phyloP scores from a whole-genome alignment of 1,140 invertebrate species.

The Zophobas atratus region DNA sequence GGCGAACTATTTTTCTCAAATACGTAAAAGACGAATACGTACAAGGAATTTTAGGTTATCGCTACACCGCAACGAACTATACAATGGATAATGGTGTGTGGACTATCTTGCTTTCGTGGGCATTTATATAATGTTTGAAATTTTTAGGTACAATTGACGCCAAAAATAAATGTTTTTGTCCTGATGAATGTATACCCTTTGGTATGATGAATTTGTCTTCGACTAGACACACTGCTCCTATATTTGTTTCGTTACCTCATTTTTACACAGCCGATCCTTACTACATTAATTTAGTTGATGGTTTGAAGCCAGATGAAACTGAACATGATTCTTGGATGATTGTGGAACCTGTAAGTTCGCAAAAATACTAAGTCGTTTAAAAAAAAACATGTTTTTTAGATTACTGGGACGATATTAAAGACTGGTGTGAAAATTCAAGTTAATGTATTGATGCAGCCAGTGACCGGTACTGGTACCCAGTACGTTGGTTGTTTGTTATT shows the following conservation, averaged over 20 bases:
- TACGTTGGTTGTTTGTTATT: too few species aligned
- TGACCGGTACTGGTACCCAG: too few species aligned
- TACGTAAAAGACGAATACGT: conserved; percentile 44
- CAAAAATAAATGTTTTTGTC: conserved; percentile 80
- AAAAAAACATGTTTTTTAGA: too few species aligned
- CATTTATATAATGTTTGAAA: too few species aligned
- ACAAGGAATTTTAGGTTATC: neutral
- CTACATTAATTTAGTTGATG: conserved; percentile 70
- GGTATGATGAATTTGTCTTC: conserved; percentile 74
- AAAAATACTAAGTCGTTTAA: neutral
- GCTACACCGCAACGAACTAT: too few species aligned
- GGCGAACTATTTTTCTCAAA: conserved; percentile 69
- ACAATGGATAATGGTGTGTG: too few species aligned
- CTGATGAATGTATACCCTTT: conserved; percentile 77
- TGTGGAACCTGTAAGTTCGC: conserved; percentile 75
- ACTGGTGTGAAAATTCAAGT: too few species aligned
- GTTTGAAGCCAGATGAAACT: conserved; percentile 65
- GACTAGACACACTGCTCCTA: conserved; percentile 78
- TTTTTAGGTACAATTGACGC: conserved; percentile 69
- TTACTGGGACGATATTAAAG: too few species aligned
- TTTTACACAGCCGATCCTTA: conserved; percentile 79
- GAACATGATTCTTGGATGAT: conserved; percentile 78
- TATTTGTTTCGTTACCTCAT: conserved; percentile 83
- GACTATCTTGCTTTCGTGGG: too few species aligned
- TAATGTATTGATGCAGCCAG: too few species aligned